Conservation (phyloP, 37 sponge, comb jelly and placozoan genomes). For the Amphimedon queenslandica region DNA sequence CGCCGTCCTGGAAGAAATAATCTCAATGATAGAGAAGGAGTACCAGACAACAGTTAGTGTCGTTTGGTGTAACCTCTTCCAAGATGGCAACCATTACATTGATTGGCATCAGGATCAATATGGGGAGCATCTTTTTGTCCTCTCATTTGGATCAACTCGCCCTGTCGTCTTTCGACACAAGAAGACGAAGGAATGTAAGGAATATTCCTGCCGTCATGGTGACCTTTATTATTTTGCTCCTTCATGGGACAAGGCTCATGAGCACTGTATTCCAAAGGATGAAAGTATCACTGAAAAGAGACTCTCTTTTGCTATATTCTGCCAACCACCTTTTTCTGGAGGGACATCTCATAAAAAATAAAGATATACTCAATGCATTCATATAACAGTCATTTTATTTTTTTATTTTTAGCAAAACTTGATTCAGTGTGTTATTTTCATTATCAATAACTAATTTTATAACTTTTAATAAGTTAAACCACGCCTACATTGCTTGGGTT, state of each 20-base stretch:
- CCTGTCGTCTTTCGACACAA: neutral
- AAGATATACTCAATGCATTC: too few species aligned
- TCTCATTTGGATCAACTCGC: conserved; percentile 9
- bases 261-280: conserved; percentile 13
- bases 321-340: conserved; percentile 10
- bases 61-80: conserved; percentile 16
- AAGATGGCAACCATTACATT: conserved; percentile 10
- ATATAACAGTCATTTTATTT: too few species aligned
- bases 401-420: too few species aligned
- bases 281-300: neutral
- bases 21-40: neutral
- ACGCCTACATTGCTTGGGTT: too few species aligned
- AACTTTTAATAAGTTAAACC: too few species aligned
- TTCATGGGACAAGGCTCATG: conserved; percentile 11
- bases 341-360: neutral
- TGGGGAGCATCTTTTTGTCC: conserved; percentile 4
- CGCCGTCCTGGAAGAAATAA: neutral
- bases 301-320: conserved; percentile 7
- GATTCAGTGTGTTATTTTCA: too few species aligned
- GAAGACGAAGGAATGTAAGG: conserved; percentile 10
- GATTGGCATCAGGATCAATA: conserved; percentile 22
- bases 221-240: conserved; percentile 6
- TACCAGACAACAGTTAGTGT: conserved; percentile 7
- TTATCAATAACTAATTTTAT: too few species aligned
- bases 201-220: conserved; percentile 2